These are phyloP conservation scores for Pocillopora grandis DNA, from an alignment of 92 coral and sea anemone species.

Conservation along the genomic window DNA sequence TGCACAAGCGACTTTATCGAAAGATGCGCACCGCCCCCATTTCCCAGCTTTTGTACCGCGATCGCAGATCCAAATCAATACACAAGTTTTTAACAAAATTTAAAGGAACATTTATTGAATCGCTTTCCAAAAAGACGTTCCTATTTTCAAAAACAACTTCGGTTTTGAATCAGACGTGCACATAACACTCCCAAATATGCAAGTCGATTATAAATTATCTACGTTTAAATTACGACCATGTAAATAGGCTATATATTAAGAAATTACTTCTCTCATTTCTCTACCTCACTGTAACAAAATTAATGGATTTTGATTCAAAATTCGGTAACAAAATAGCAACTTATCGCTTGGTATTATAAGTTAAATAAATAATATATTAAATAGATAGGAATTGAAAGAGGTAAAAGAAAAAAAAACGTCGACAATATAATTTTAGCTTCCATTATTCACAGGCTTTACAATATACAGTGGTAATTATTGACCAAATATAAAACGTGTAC, in stretches of 20 bases:
- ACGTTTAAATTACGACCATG: constrained; percentile 54
- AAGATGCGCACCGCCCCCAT: constrained; percentile 34
- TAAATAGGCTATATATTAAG: constrained; percentile 70
- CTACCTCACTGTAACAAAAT: constrained; percentile 85
- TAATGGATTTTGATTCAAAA: constrained; percentile 64
- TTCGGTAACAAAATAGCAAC: constrained; percentile 90
- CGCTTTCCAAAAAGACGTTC: constrained; percentile 43
- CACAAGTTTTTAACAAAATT: constrained; percentile 31
- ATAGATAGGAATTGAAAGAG: constrained; percentile 74
- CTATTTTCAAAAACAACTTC: constrained; percentile 33
- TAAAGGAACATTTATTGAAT: constrained; percentile 43
- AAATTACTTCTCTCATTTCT: constrained; percentile 56
- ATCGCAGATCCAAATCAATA: neutral
- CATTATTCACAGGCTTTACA: constrained; percentile 86
- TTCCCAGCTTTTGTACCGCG: neutral
- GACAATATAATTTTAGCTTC: constrained; percentile 64
- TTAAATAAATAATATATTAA: constrained; percentile 96
- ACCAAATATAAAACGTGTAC: constrained; percentile 93
- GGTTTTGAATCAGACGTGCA: constrained; percentile 37
- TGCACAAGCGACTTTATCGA: constrained; percentile 7
- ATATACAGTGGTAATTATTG: constrained; percentile 81
- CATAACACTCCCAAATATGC: constrained; percentile 28
- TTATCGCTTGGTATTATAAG: constrained; percentile 90
- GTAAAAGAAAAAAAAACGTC: constrained; percentile 45
- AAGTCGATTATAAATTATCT: constrained; percentile 70